Percentiles rank a stretch among this genome's conserved stretches.
Conservation (phyloP, 2,113 vertebrate genomes). For the Poeciliopsis retropinna region DNA sequence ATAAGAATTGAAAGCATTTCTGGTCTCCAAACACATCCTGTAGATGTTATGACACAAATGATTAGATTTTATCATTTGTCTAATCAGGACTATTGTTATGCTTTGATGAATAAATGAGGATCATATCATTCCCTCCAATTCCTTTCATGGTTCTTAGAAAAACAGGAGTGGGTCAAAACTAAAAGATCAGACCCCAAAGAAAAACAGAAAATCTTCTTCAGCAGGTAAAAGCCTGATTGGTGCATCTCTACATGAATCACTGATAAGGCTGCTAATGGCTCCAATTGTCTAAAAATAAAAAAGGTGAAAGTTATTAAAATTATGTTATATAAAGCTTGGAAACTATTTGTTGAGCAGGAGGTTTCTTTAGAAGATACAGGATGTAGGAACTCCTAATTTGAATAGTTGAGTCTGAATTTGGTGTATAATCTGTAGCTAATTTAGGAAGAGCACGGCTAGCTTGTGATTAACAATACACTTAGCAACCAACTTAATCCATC, state of each 20-base stretch:
- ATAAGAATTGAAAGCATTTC: background rate
- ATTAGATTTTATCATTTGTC: too few species aligned
- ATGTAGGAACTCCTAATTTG: background rate
- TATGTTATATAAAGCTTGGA: background rate
- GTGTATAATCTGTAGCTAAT: background rate
- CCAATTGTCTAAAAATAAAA: background rate
- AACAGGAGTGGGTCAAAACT: background rate
- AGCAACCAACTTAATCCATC: background rate
- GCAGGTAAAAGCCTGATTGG: background rate
- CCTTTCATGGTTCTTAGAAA: background rate
- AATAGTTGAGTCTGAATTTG: background rate
- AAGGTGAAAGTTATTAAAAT: background rate
- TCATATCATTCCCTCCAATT: background rate
- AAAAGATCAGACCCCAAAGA: background rate
- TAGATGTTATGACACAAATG: background rate
- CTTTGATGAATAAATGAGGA: background rate
- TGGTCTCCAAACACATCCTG: background rate
- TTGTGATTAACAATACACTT: background rate
- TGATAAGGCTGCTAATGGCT: background rate
- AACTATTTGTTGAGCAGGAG: background rate
- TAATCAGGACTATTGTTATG: background rate
- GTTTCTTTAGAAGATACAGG: background rate
- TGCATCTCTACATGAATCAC: background rate
- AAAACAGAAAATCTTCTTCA: background rate
- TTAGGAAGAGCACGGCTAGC: constrained; percentile 6